These are phyloP conservation scores for Semotilus atromaculatus DNA, from an alignment of 2,797 vertebrate species.

Conservation along the genomic window DNA sequence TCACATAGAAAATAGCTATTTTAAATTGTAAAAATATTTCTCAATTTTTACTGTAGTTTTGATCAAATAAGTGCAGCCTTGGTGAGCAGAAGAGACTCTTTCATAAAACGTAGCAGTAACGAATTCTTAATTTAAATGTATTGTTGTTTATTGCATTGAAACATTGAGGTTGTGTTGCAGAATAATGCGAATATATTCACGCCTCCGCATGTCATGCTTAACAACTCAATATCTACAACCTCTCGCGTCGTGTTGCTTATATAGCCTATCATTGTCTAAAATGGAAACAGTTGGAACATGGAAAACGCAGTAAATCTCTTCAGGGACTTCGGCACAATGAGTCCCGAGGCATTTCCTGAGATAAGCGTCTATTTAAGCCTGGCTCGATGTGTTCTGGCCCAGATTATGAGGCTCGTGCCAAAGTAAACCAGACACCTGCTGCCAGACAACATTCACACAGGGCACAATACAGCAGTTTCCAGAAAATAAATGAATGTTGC, in stretches of 20 bases:
- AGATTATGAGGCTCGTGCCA: background rate
- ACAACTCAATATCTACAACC: background rate
- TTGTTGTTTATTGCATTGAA: background rate
- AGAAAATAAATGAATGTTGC: conserved; percentile 37
- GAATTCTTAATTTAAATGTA: background rate
- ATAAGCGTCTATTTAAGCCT: conserved; percentile 21
- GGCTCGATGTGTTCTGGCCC: conserved; percentile 9
- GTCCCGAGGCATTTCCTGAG: conserved; percentile 9
- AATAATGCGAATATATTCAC: background rate
- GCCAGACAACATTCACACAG: background rate
- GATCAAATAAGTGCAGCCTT: background rate
- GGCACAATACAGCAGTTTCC: background rate
- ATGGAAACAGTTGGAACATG: conserved; percentile 9
- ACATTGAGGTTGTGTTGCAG: background rate
- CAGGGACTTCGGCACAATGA: conserved; percentile 39
- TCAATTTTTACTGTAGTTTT: background rate
- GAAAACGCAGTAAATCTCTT: conserved; percentile 44
- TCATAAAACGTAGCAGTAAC: too few species aligned
- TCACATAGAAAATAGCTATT: background rate
- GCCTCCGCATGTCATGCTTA: background rate
- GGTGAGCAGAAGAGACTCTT: background rate
- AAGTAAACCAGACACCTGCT: conserved; percentile 28
- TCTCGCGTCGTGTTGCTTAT: background rate
- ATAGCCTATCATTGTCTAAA: background rate
- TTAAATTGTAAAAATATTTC: background rate